phyloP scores from a whole-genome alignment of 2,113 vertebrate species.

The Epinephelus lanceolatus region DNA sequence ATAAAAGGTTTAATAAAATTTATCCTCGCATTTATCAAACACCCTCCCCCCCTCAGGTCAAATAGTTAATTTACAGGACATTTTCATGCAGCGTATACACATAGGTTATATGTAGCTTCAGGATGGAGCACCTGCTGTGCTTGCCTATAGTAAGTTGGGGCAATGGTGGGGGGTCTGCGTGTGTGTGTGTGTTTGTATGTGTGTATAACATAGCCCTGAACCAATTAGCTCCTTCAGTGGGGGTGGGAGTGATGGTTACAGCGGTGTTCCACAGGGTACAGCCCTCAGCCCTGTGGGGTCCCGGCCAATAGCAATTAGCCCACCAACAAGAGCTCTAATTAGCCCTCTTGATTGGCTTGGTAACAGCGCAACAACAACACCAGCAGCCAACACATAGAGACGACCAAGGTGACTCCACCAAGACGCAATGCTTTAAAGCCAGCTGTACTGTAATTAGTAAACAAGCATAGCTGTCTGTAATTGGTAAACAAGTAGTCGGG shows the following conservation, averaged over 20 bases:
- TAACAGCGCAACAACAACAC: constrained; percentile 60
- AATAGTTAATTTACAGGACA: constrained; percentile 31
- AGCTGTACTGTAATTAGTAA: constrained; percentile 67
- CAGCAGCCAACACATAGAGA: constrained; percentile 41
- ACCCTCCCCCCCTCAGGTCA: constrained; percentile 10
- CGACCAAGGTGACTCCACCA: constrained; percentile 54
- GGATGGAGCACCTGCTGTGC: constrained; percentile 67
- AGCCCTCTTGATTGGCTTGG: constrained; percentile 81
- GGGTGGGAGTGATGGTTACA: constrained; percentile 52
- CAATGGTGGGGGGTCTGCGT: constrained; percentile 51
- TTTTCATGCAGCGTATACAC: constrained; percentile 50
- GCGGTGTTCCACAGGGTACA: constrained; percentile 69
- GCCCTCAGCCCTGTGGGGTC: constrained; percentile 76
- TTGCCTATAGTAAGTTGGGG: constrained; percentile 50
- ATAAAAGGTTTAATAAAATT: constrained; percentile 18
- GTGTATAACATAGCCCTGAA: constrained; percentile 42
- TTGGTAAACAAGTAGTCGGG: constrained; percentile 66
- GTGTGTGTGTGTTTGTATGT: constrained; percentile 22
- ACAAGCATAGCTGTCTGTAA: constrained; percentile 64
- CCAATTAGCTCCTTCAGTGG: constrained; percentile 79
- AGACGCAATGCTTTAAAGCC: constrained; percentile 40
- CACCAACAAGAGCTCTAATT: constrained; percentile 83
- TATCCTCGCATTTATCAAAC: neutral
- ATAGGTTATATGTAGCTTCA: constrained; percentile 70
- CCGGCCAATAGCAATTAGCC: constrained; percentile 82